These are phyloP conservation scores for Sternotherus odoratus DNA, from an alignment of 2,797 vertebrate species.

Conservation along the genomic window DNA sequence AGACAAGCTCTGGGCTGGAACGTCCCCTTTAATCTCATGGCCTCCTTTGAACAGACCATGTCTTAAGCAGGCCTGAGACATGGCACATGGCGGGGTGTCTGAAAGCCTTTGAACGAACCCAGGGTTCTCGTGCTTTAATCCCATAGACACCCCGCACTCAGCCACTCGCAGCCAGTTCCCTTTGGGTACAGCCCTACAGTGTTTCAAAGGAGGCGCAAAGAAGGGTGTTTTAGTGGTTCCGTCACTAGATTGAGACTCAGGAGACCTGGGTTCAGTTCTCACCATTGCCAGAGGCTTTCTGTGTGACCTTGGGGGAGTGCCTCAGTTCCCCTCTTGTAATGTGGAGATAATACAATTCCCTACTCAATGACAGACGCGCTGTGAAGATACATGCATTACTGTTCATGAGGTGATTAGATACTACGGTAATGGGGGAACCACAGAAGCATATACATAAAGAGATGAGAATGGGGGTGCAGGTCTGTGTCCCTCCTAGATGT, in stretches of 20 bases:
- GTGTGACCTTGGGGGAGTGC: constrained; percentile 37
- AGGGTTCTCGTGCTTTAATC: not conserved
- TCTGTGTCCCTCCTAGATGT: not conserved
- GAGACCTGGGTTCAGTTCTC: not conserved
- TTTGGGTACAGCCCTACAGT: not conserved
- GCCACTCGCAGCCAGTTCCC: not conserved
- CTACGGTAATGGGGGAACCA: not conserved
- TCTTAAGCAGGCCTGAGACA: not conserved
- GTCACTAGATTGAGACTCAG: not conserved
- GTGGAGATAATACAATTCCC: constrained; percentile 49
- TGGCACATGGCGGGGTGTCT: not conserved
- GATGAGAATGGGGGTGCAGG: accelerated
- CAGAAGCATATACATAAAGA: not conserved
- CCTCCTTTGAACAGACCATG: constrained; percentile 11
- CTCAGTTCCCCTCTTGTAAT: constrained; percentile 44
- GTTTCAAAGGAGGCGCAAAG: not conserved
- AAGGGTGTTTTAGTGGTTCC: not conserved
- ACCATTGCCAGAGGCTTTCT: constrained; percentile 11
- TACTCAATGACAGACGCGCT: constrained; percentile 28
- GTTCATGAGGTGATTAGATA: constrained; percentile 2
- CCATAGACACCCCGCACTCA: not conserved
- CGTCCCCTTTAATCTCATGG: constrained; percentile 63
- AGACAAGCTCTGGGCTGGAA: constrained; percentile 55
- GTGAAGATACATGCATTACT: constrained; percentile 41
- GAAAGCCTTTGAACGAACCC: constrained; percentile 20